Conservation (phyloP, 2,888 invertebrate species). For the Leptogaster cylindrica region DNA sequence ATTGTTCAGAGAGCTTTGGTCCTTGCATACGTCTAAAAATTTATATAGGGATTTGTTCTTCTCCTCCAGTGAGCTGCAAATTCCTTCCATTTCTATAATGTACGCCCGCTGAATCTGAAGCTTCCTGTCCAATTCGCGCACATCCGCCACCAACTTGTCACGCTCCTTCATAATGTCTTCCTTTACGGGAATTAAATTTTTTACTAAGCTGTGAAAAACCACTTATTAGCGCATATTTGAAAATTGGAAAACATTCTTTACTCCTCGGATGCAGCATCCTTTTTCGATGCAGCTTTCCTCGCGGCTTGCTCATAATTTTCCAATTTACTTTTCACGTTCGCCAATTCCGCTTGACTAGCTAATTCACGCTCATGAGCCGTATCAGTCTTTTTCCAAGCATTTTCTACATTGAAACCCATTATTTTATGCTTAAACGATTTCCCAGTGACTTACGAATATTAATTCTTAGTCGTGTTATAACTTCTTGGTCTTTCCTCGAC, state of each 20-base stretch:
- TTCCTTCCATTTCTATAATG: constrained; percentile 57
- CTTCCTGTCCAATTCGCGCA: constrained; percentile 57
- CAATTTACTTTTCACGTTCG: constrained; percentile 56
- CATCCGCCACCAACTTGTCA: constrained; percentile 57
- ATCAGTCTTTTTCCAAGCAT: constrained; percentile 61
- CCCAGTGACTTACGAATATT: too few species aligned
- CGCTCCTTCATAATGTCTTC: constrained; percentile 52
- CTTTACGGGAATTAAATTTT: constrained; percentile 55
- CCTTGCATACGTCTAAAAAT: constrained; percentile 56
- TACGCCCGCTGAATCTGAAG: constrained; percentile 58
- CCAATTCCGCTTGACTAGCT: constrained; percentile 57
- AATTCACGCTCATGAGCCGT: constrained; percentile 60
- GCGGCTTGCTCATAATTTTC: constrained; percentile 54
- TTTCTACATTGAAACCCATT: too few species aligned
- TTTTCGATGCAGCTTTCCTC: constrained; percentile 45
- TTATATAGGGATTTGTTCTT: constrained; percentile 59
- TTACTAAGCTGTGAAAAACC: background rate
- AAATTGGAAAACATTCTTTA: background rate
- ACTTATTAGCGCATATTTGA: background rate
- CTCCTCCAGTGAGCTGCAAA: constrained; percentile 56
- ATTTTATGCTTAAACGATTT: too few species aligned
- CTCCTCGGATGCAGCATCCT: constrained; percentile 49
- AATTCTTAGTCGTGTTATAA: constrained; percentile 56
- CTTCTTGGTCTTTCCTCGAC: constrained; percentile 57
- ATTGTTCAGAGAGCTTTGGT: background rate